These are phyloP conservation scores for Rhinolophus ferrumequinum DNA, from an alignment of 2,113 vertebrate species.

Conservation along the genomic window DNA sequence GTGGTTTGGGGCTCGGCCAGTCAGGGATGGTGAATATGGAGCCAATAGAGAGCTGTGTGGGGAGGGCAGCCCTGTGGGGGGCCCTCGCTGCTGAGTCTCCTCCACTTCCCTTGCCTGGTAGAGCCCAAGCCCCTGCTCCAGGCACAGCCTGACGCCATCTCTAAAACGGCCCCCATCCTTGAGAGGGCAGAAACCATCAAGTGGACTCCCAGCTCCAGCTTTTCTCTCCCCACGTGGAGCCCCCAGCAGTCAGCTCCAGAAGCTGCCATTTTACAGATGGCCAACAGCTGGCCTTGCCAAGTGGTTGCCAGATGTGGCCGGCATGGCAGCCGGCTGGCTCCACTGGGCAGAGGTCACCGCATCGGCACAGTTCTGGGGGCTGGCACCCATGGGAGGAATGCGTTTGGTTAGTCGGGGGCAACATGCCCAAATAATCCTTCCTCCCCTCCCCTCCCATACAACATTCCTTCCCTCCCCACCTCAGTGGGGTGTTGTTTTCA, in stretches of 20 bases:
- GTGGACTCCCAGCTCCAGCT: not conserved
- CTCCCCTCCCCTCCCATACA: not conserved
- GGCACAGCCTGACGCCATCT: rapidly evolving
- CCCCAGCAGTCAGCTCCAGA: not conserved
- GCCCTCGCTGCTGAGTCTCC: not conserved
- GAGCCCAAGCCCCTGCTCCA: not conserved
- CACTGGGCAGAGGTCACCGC: not conserved
- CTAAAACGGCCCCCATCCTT: not conserved
- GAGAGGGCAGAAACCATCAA: not conserved
- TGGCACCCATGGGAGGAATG: not conserved
- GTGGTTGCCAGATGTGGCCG: constrained; percentile 42
- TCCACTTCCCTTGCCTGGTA: not conserved
- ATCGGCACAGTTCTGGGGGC: not conserved
- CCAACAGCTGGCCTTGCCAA: constrained; percentile 51
- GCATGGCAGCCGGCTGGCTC: not conserved
- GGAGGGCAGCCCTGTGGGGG: not conserved
- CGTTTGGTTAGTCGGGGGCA: not conserved
- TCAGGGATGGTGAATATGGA: not conserved
- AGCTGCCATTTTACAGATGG: constrained; percentile 42
- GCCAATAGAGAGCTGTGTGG: not conserved
- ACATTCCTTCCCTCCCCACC: constrained; percentile 49
- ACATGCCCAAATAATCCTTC: not conserved
- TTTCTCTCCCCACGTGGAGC: not conserved
- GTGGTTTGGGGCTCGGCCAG: constrained; percentile 50
- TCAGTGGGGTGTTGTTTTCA: constrained; percentile 64